Percentiles rank a stretch among this genome's conserved stretches.
These are phyloP conservation scores for Synanthedon myopaeformis DNA, from an alignment of 2,888 invertebrate genomes.

Conservation along the genomic window DNA sequence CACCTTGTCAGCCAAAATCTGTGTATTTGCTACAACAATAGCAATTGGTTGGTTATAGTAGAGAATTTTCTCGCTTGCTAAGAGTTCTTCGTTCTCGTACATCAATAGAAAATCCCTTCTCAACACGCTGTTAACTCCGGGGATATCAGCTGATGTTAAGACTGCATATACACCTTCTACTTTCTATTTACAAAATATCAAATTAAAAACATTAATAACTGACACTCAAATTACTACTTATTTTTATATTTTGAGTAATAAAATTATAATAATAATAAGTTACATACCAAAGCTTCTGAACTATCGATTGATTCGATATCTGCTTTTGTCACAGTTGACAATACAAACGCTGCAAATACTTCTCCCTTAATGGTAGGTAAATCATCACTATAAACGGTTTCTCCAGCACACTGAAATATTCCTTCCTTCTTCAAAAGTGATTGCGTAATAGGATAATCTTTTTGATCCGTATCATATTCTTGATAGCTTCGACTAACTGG, in stretches of 20 bases:
- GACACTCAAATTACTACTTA: too few species aligned
- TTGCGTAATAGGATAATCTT: conserved; percentile 28
- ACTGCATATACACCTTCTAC: conserved; percentile 73
- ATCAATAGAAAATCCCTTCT: conserved; percentile 14
- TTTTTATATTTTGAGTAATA: background rate
- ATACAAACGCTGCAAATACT: conserved; percentile 75
- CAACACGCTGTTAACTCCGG: conserved; percentile 72
- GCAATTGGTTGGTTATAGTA: conserved; percentile 76
- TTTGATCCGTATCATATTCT: conserved; percentile 27
- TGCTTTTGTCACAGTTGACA: conserved; percentile 68
- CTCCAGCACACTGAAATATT: conserved; percentile 71
- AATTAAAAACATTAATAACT: background rate
- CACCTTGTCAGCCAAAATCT: conserved; percentile 60
- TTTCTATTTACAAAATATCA: conserved; percentile 44
- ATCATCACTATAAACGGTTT: conserved; percentile 76
- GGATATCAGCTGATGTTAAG: conserved; percentile 73
- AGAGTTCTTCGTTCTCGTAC: conserved; percentile 38
- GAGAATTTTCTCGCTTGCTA: conserved; percentile 60
- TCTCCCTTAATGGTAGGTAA: conserved; percentile 69
- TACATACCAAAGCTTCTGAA: conserved; percentile 71
- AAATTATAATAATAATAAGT: background rate
- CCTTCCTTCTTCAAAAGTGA: conserved; percentile 44
- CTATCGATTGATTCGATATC: conserved; percentile 71
- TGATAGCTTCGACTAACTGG: conserved; percentile 29
- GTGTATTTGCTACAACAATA: conserved; percentile 71